Conservation (phyloP, 2,797 vertebrate genomes). For the Cossypha caffra region DNA sequence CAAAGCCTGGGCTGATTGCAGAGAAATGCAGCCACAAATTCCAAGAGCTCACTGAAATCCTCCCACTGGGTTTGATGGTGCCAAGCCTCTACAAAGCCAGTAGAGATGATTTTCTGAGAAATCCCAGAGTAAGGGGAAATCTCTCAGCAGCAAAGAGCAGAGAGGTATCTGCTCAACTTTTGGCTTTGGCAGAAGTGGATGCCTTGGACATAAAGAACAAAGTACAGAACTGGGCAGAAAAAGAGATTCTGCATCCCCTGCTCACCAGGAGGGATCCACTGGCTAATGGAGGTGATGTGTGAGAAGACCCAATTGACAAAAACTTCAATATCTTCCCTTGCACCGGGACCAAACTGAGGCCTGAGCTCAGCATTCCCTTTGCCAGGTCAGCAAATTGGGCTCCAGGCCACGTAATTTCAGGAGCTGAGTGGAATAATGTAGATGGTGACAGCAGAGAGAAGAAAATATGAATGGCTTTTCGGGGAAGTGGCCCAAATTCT, state of each 20-base stretch:
- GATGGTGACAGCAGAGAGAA: neutral
- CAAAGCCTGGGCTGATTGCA: neutral
- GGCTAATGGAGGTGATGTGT: accelerated
- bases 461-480: neutral
- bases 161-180: neutral
- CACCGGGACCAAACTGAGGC: neutral
- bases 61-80: neutral
- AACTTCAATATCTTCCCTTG: neutral
- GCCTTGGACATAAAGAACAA: neutral
- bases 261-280: neutral
- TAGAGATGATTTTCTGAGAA: neutral
- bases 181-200: neutral
- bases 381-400: neutral
- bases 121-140: neutral
- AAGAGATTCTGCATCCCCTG: neutral
- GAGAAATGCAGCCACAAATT: neutral
- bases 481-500: neutral
- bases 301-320: neutral
- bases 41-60: accelerated
- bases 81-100: neutral
- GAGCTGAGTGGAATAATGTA: neutral
- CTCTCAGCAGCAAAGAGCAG: neutral
- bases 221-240: neutral
- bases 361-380: neutral
- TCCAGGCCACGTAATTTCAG: neutral